phyloP scores from a whole-genome alignment of 2,888 invertebrate species.

The Platynereis dumerilii region DNA sequence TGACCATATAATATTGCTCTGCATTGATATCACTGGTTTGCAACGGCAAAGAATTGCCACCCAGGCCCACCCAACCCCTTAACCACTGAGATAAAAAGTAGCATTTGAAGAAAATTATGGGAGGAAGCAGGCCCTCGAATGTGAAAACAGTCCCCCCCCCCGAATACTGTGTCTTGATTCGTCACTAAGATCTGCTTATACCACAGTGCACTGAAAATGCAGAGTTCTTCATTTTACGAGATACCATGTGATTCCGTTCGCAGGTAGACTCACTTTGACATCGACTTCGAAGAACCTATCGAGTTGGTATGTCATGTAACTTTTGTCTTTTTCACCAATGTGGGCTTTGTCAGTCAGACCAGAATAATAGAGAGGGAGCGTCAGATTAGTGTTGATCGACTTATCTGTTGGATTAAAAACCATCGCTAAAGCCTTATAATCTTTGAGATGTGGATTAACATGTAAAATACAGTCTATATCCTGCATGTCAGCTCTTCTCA shows the following conservation, averaged over 20 bases:
- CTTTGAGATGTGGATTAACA: constrained; percentile 33
- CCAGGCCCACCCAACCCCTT: no score
- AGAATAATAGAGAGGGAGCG: constrained; percentile 38
- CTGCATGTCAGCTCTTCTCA: constrained; percentile 38
- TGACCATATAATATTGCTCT: no score
- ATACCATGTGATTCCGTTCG: constrained; percentile 36
- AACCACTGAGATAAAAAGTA: no score
- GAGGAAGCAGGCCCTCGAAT: no score
- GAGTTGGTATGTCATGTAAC: constrained; percentile 15
- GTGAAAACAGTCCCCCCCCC: no score
- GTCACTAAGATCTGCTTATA: no score
- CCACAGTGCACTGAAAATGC: no score
- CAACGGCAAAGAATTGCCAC: no score
- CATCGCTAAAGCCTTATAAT: constrained; percentile 36
- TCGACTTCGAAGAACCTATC: constrained; percentile 31
- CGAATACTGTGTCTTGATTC: no score
- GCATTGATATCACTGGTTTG: no score
- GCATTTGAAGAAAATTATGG: no score
- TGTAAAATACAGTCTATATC: constrained; percentile 37
- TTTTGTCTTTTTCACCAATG: constrained; percentile 28
- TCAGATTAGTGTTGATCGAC: constrained; percentile 20
- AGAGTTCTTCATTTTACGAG: constrained; percentile 22
- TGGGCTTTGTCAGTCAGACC: constrained; percentile 29
- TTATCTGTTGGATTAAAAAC: constrained; percentile 39
- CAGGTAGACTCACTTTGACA: constrained; percentile 21